Evolutionary conservation across 1,140 invertebrate genomes (phyloP).

Genomic region (Elymnias hypermnestra): DNA sequence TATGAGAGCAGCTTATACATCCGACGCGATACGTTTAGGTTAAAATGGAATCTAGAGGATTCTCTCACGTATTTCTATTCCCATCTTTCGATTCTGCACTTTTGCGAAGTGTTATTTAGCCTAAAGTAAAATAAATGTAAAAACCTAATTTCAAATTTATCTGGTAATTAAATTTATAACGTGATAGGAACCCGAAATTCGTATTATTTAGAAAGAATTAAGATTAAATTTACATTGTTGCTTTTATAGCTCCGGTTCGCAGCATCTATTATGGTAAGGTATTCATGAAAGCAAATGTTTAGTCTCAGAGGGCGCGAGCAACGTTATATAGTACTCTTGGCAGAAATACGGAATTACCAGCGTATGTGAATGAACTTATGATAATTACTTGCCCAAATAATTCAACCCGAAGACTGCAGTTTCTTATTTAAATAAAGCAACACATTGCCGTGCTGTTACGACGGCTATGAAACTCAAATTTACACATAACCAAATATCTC

Average conservation of each 20-base stretch:
- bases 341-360: conserved; percentile 44
- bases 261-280: conserved; percentile 63
- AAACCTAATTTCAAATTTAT: too few relatives aligned
- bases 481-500: too few relatives aligned
- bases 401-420: conserved; percentile 25
- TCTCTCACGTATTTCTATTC: too few relatives aligned
- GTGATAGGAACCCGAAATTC: conserved; percentile 33
- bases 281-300: conserved; percentile 70
- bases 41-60: too few relatives aligned
- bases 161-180: too few relatives aligned
- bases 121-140: too few relatives aligned
- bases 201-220: conserved; percentile 51
- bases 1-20: too few relatives aligned
- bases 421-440: conserved; percentile 10
- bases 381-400: conserved; percentile 61
- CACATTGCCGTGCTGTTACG: conserved; percentile 10
- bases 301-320: conserved; percentile 44
- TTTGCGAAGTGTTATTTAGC: too few relatives aligned
- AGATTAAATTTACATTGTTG: conserved; percentile 72
- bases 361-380: conserved; percentile 48
- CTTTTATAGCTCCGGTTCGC: conserved; percentile 47
- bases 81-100: too few relatives aligned
- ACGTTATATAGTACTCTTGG: conserved; percentile 33
- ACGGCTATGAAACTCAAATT: neutral
- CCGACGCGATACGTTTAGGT: too few relatives aligned